Percentiles rank a stretch among this genome's conserved stretches.
phyloP scores from a whole-genome alignment of 2,113 vertebrate genomes.

The Zootoca vivipara region DNA sequence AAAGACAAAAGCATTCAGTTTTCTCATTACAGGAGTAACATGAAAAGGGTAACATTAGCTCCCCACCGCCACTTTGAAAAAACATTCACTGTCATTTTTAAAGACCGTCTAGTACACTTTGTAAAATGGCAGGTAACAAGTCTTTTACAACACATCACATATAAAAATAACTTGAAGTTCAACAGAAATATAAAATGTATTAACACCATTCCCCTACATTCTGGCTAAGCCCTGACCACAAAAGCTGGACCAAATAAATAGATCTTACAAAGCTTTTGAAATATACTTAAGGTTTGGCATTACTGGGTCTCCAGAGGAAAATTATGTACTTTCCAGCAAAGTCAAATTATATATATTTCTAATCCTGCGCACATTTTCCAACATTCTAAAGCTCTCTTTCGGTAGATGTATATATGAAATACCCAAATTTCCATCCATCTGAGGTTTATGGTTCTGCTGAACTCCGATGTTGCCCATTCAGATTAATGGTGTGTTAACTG shows the following conservation, averaged over 20 bases:
- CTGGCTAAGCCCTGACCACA: not conserved
- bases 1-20: not conserved
- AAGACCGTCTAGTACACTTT: not conserved
- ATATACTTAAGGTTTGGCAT: not conserved
- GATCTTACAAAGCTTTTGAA: not conserved
- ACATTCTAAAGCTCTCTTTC: not conserved
- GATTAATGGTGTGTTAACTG: constrained; percentile 8
- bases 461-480: not conserved
- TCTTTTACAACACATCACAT: not conserved
- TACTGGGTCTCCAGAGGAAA: not conserved
- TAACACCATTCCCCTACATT: not conserved
- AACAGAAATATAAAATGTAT: not conserved
- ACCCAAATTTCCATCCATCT: not conserved
- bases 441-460: not conserved
- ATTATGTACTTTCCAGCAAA: not conserved
- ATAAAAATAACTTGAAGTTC: not conserved
- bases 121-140: not conserved
- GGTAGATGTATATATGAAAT: not conserved
- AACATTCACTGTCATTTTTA: not conserved
- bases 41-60: not conserved
- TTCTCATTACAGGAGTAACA: not conserved
- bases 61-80: not conserved
- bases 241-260: not conserved
- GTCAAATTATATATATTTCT: not conserved
- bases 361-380: not conserved